phyloP scores from a whole-genome alignment of 2,113 vertebrate species.

The Dryoscopus gambensis region DNA sequence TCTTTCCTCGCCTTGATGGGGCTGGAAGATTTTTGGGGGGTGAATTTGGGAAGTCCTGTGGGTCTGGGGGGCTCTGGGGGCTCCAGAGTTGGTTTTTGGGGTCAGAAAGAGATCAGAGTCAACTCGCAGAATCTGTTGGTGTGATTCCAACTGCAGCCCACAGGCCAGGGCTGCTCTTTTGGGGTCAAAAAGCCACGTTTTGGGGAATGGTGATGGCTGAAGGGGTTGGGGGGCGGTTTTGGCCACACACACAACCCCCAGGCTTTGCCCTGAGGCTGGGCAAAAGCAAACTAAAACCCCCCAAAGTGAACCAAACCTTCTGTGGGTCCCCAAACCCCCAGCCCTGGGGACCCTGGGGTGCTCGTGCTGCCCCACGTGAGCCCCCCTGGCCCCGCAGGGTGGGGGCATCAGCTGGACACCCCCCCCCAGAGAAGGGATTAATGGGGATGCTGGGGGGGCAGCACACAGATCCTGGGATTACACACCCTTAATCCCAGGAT shows the following conservation, averaged over 20 bases:
- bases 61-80: no score
- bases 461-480: not conserved
- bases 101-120: accelerated
- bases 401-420: not conserved
- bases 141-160: not conserved
- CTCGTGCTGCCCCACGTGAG: not conserved
- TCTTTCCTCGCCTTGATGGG: accelerated
- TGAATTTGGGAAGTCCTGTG: accelerated
- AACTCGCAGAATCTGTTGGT: not conserved
- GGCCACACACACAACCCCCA: accelerated
- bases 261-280: not conserved
- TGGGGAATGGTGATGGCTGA: not conserved
- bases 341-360: accelerated
- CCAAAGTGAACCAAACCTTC: not conserved
- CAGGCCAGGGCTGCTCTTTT: not conserved
- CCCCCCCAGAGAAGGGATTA: not conserved
- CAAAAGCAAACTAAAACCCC: not conserved
- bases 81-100: no score
- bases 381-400: accelerated
- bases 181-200: not conserved
- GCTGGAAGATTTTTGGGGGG: no score
- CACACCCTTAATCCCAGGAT: not conserved
- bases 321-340: accelerated
- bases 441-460: accelerated
- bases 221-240: accelerated